Base-by-base conservation (phyloP, 2,888 invertebrate species). In the Lycia hirtaria region DNA sequence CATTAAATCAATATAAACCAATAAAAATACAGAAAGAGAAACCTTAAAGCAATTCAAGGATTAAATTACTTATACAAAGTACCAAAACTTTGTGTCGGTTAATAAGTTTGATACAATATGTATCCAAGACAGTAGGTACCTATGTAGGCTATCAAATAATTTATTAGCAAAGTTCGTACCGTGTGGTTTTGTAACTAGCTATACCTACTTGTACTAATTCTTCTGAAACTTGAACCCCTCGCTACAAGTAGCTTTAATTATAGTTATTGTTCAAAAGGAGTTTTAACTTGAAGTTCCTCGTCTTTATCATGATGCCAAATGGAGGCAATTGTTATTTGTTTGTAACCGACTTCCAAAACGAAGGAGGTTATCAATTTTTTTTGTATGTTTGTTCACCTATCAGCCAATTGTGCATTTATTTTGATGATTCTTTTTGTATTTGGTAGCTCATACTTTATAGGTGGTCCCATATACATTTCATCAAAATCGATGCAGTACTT, bases 101-200 rank as follows among this genome's bases (percentile, higher is more conserved):
- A 47, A 54, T 28, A 59, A 59, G 40, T 55, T 59, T 56, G 45
- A 38, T 56, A 52, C 57, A 58, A 37, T 53, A 58, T 53, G 52
- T 52, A 53, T 48, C 48, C 43, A 53, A 58, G 57, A 33, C 51
- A 32, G 28, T 41, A n/a, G n/a, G n/a, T n/a, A n/a, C n/a, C n/a
- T n/a, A 58, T 53, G 48, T 52, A 63, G 67, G 65, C 67, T 62
- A 65, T 63, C 58, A 65, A 71, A 73, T 75, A 69, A 72, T 74
- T 75, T 75, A 75, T 72, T 68, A 69, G 65, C 51, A 64, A 75
- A 75, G 72, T 75, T 73, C 66, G 35, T 26, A 54, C 51, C 69
- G 65, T 64, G 71, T 66, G 71, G 73, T 70, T 69, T 71, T 67
- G 65, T 64, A 64, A 70, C 70, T 67, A 71, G 65, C 59, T 57